Conservation (phyloP, 2,113 vertebrate species). For the Nothoprocta perdicaria region DNA sequence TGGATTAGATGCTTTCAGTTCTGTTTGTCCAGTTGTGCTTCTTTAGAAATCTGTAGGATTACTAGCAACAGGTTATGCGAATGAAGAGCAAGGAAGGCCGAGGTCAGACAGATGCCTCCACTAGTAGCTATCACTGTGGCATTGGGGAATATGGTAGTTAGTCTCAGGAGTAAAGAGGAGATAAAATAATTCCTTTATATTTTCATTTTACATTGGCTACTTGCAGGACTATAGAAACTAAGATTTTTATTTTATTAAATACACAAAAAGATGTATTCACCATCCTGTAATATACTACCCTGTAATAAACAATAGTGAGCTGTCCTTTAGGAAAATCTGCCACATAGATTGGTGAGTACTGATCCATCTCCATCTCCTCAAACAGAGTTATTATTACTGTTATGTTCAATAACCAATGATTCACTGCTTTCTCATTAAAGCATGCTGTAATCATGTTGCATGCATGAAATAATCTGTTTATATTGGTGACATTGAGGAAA, state of each 20-base stretch:
- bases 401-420: neutral
- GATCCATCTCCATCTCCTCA: neutral
- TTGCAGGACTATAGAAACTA: neutral
- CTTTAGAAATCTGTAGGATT: neutral
- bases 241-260: neutral
- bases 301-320: neutral
- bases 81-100: neutral
- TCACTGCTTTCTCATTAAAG: constrained; percentile 3
- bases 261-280: neutral
- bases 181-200: neutral
- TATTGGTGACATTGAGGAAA: neutral
- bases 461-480: constrained; percentile 46
- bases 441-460: constrained; percentile 31
- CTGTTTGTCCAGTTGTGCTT: neutral
- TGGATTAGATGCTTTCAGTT: neutral
- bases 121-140: neutral
- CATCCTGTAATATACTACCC: neutral
- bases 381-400: neutral
- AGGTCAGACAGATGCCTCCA: neutral
- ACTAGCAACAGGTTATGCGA: neutral
- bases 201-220: neutral
- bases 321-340: constrained; percentile 20
- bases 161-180: neutral
- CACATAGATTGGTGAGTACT: constrained; percentile 52
- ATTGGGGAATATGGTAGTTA: neutral